phyloP scores from a whole-genome alignment of 2,113 vertebrate species.

The Rhizomys pruinosus region DNA sequence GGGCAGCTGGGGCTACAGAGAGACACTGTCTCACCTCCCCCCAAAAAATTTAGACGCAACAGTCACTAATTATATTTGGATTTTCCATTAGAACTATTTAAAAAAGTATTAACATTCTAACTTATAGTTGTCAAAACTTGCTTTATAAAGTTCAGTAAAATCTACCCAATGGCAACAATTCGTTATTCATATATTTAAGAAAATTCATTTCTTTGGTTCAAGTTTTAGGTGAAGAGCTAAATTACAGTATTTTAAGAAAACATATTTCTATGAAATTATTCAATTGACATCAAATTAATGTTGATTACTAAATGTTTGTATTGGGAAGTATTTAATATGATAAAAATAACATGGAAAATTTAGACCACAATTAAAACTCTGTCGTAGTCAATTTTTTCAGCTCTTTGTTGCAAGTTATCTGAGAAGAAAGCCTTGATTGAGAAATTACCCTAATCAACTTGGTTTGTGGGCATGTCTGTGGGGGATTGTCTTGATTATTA shows the following conservation, averaged over 20 bases:
- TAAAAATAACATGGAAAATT: conserved; percentile 25
- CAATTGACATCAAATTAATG: neutral
- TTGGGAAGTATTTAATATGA: neutral
- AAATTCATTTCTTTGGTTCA: conserved; percentile 36
- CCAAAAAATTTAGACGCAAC: neutral
- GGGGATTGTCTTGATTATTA: neutral
- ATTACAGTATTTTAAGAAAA: conserved; percentile 36
- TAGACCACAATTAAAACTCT: neutral
- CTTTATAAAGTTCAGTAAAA: conserved; percentile 31
- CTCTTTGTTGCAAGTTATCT: neutral
- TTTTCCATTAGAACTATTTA: neutral
- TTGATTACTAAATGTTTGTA: conserved; percentile 29
- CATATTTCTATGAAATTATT: conserved; percentile 12
- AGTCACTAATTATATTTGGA: neutral
- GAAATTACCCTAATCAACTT: neutral
- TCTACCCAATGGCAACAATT: neutral
- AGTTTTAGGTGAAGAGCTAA: conserved; percentile 8
- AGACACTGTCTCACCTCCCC: no score
- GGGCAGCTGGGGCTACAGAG: no score
- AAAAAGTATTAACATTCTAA: neutral
- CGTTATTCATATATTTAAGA: conserved; percentile 27
- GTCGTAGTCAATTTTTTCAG: neutral
- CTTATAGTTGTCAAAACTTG: neutral
- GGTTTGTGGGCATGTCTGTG: neutral
- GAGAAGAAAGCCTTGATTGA: neutral